A percentile compares a stretch with the other conserved stretches of the same genome.
Conservation (phyloP, 2,888 invertebrate species). For the Baccha elongata region DNA sequence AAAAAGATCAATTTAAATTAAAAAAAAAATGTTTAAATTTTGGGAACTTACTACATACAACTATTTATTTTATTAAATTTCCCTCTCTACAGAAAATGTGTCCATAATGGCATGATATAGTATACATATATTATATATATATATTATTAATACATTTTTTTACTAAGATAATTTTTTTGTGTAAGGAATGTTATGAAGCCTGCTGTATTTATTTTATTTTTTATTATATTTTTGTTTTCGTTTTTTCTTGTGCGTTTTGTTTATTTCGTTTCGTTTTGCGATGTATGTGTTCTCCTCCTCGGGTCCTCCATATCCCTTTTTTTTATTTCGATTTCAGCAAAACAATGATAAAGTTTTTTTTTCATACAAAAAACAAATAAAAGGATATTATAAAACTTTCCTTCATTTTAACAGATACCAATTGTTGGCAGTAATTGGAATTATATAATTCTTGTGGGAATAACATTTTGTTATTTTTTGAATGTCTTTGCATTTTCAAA, state of each 20-base stretch:
- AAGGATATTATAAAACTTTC: constrained; percentile 69
- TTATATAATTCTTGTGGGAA: constrained; percentile 80
- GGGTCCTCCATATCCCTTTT: constrained; percentile 27
- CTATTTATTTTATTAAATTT: constrained; percentile 30
- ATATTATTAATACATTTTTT: constrained; percentile 13
- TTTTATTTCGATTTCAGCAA: constrained; percentile 68
- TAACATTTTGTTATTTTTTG: constrained; percentile 81
- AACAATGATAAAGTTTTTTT: constrained; percentile 19
- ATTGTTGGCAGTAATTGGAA: constrained; percentile 80
- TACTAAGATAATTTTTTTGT: constrained; percentile 44
- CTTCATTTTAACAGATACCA: constrained; percentile 80
- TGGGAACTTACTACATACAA: constrained; percentile 58
- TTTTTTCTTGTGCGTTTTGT: constrained; percentile 1
- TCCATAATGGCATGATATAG: constrained; percentile 68
- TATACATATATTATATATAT: constrained; percentile 33
- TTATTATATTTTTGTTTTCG: constrained; percentile 12
- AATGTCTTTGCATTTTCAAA: constrained; percentile 87
- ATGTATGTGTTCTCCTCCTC: constrained; percentile 61
- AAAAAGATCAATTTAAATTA: constrained; percentile 3
- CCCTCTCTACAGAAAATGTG: constrained; percentile 37
- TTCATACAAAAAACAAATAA: constrained; percentile 42
- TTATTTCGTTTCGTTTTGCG: constrained; percentile 66
- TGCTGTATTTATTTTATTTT: constrained; percentile 46
- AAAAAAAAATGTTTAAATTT: constrained; percentile 40
- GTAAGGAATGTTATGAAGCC: constrained; percentile 64